Base-by-base conservation (phyloP, 2,888 invertebrate genomes). In the Synanthedon tipuliformis region DNA sequence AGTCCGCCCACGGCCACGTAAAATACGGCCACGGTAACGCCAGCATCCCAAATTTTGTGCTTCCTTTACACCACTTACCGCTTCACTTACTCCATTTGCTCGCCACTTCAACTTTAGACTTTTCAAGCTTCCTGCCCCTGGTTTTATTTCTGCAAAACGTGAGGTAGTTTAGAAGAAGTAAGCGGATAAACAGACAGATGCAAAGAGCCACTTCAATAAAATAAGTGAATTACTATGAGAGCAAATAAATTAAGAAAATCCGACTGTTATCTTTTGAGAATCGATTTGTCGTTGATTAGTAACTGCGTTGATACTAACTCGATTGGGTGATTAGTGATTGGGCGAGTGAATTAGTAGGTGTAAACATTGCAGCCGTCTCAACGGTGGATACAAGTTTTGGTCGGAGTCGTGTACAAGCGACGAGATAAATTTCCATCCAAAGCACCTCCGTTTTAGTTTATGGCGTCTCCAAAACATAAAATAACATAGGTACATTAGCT, bases 371-470 rank as follows among this genome's bases (percentile, higher is more conserved):
- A n/a, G 13, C 11, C 13, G 7, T 7, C 15, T 15, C 45, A 45
- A 5, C 8, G 13, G 13, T 45, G 13, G 45, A n/a, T 45, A 45
- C 45, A 45, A 45, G 45, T 45, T 45, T 45, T n/a, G 45, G 15
- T 5, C 45, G 45, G 45, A 55, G 50, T 53, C 50, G 56, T 52
- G 56, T 54, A 59, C 56, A 55, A 55, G 53, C 53, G 53, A 50
- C 54, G 53, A 56, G 57, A 61, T 63, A 63, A 60, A 63, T 63
- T 63, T 52, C 57, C 63, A 63, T 61, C 57, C 55, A 58, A 58
- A 57, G 59, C 55, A 56, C 61, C 53, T 61, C 52, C 53, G 53
- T 63, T 63, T 63, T 61, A 59, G 61, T 54, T 60, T 61, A 61
- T 56, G 45, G 45, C 11, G 45, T 45, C 5, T 45, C 13, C 45